Base-by-base conservation (phyloP, 2,797 vertebrate genomes). In the Crypturellus tataupa region DNA sequence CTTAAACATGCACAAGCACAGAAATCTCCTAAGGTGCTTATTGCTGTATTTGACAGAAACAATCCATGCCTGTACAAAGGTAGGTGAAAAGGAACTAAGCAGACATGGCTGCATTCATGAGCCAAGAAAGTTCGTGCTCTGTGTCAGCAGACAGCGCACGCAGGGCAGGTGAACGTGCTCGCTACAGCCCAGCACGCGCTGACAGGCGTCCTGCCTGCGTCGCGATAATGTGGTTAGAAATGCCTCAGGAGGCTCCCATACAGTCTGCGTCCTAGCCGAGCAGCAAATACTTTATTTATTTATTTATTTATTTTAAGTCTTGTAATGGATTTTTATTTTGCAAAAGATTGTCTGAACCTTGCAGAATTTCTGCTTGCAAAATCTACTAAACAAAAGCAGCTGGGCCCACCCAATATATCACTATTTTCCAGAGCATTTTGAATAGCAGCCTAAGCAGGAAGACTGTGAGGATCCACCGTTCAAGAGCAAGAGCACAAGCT, bases 1-100 rank as follows among this genome's bases (percentile, higher is more conserved):
- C 82, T 87, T 75, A 94, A 95, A 94, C 81, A 80, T 4, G 21
- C 78, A 85, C 65, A 89, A 89, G 84, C 72, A 75, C 93, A 88
- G 83, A 91, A 95, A 96, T 85, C 91, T 96, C 94, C 88, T 95
- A 95, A 95, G 93, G 92, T 94, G 80, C 96, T 96, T 94, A 96
- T 88, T 2, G 0, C 17, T 24, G 67, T 16, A 59, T 69, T 80
- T 80, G 75, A 87, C 88, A 90, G 91, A 63, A 93, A 78, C 85
- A 94, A 82, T 62, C 89, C 68, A 3, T 47, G 89, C 40, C 80
- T 71, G 49, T 80, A 75, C 78, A 93, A 42, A 75, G 85, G 71
- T 46, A 80, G 84, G 73, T 60, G 71, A 29, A 72, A 76, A 68
- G 44, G 60, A 82, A 39, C 35, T 20, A 58, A 53, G 40, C 63